Evolutionary conservation across 2,797 vertebrate genomes (phyloP).

Genomic region (Paedocypris micromegethes): DNA sequence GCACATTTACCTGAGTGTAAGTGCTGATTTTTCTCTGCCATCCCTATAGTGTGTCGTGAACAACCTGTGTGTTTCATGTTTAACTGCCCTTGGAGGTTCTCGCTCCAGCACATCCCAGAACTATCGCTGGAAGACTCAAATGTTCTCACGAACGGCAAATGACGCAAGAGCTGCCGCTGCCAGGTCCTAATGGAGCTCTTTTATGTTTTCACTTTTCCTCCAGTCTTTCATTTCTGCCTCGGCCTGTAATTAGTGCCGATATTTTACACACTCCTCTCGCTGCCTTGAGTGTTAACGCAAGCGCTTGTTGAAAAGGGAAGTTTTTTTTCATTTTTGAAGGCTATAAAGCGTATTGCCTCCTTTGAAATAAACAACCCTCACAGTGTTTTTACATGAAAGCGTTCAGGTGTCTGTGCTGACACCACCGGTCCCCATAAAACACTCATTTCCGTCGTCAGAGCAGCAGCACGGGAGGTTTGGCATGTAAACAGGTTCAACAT

Average conservation of each 20-base stretch:
- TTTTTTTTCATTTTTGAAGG: constrained; percentile 22
- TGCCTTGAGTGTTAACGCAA: constrained; percentile 52
- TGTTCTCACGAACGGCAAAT: constrained; percentile 64
- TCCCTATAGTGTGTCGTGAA: constrained; percentile 11
- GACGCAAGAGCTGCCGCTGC: constrained; percentile 64
- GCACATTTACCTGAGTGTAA: too few relatives aligned
- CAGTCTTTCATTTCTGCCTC: constrained; percentile 59
- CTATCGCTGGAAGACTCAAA: constrained; percentile 58
- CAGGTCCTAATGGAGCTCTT: constrained; percentile 65
- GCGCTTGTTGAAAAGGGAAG: constrained; percentile 53
- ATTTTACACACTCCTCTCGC: constrained; percentile 48
- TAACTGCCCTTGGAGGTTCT: constrained; percentile 37
- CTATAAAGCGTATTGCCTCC: constrained; percentile 61
- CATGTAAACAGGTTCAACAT: constrained; percentile 46
- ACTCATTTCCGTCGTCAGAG: constrained; percentile 56
- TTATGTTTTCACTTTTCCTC: constrained; percentile 59
- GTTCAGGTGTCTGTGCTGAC: constrained; percentile 52
- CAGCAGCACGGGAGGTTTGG: constrained; percentile 39
- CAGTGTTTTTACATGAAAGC: constrained; percentile 50
- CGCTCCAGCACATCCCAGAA: constrained; percentile 65
- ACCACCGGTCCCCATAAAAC: constrained; percentile 53
- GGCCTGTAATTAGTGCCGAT: constrained; percentile 52
- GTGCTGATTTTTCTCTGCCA: background rate
- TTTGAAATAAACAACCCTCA: constrained; percentile 55
- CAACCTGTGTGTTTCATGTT: constrained; percentile 6